phyloP scores from a whole-genome alignment of 2,113 vertebrate species.

The Aptenodytes patagonicus region DNA sequence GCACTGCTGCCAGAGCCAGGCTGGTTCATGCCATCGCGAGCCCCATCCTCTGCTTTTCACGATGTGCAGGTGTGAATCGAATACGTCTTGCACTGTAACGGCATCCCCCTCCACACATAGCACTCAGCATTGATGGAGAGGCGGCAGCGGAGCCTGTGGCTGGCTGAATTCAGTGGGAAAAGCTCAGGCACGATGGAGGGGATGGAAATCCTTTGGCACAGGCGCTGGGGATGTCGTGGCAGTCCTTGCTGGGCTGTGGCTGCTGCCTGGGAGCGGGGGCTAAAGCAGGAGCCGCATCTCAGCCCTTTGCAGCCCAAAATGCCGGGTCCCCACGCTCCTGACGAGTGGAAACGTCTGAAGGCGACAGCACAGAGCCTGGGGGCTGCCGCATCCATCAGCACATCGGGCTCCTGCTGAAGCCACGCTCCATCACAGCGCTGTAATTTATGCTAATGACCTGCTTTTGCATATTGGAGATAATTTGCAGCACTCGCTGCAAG shows the following conservation, averaged over 20 bases:
- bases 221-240: rapidly evolving
- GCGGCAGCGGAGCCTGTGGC: rapidly evolving
- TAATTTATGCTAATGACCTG: background rate
- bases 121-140: background rate
- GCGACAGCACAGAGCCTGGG: background rate
- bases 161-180: background rate
- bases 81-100: rapidly evolving
- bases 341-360: rapidly evolving
- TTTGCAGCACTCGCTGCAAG: background rate
- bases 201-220: background rate
- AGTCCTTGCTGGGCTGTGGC: background rate
- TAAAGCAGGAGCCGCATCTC: background rate
- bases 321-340: rapidly evolving
- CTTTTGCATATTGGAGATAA: background rate
- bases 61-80: rapidly evolving
- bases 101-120: rapidly evolving
- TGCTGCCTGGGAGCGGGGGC: background rate
- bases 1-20: rapidly evolving
- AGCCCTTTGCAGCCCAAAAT: background rate
- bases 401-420: background rate
- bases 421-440: background rate
- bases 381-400: background rate
- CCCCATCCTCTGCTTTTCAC: background rate
- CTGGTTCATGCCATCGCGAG: background rate
- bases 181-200: background rate